phyloP scores from a whole-genome alignment of 2,113 vertebrate species.

The Ameiurus melas region DNA sequence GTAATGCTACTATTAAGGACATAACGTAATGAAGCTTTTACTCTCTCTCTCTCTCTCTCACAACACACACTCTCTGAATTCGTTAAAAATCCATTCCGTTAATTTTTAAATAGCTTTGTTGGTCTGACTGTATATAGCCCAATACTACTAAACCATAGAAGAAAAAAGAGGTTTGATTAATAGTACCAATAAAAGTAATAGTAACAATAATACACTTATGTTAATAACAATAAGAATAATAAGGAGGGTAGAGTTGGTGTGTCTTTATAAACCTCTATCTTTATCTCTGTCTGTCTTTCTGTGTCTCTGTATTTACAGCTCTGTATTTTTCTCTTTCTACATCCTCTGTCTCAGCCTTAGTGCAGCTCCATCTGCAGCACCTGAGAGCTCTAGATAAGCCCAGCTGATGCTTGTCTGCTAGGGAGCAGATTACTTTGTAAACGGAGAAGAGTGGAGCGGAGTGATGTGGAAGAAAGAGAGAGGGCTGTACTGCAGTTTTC shows the following conservation, averaged over 20 bases:
- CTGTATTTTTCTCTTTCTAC: neutral
- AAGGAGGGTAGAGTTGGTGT: neutral
- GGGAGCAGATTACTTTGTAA: conserved; percentile 68
- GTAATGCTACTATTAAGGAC: neutral
- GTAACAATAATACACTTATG: neutral
- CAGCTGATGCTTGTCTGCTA: conserved; percentile 71
- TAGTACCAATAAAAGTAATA: neutral
- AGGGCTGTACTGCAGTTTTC: conserved; percentile 2
- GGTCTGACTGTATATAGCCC: neutral
- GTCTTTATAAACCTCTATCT: neutral
- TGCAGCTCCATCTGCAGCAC: conserved; percentile 55
- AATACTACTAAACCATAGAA: neutral
- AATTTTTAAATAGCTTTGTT: neutral
- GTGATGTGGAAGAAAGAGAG: neutral
- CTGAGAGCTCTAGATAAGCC: conserved; percentile 71
- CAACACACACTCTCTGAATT: no score
- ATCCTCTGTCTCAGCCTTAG: conserved; percentile 5
- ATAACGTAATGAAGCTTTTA: conserved; percentile 16
- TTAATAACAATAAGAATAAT: neutral
- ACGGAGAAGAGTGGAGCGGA: conserved; percentile 51
- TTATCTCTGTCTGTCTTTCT: neutral
- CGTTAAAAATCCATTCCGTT: neutral
- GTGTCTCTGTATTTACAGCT: conserved; percentile 5
- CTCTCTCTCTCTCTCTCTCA: neutral
- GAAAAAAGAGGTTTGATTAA: neutral